Base-by-base conservation (phyloP, 1,140 invertebrate species). In the Thaumetopoea pityocampa region DNA sequence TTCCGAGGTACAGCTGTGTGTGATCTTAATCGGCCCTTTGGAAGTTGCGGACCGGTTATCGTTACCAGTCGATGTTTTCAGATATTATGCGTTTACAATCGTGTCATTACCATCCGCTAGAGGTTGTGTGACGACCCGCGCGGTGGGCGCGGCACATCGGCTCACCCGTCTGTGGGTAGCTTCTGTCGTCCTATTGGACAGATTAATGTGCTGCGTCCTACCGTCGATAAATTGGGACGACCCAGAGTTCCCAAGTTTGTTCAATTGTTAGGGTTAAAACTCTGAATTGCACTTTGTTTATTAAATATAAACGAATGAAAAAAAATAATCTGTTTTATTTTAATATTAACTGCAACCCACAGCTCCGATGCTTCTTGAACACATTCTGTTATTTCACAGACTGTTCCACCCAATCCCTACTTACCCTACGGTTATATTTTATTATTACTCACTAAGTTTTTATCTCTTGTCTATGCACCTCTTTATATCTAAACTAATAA, bases 271-370 rank as follows among this genome's bases (percentile, higher is more conserved):
- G 67, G 77, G 68, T 78, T 84, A 81, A 81, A 63, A 68, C 69
- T 84, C 80, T 84, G 80, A 80, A 83, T 78, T 80, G 80, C 74
- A 84, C 66, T 81, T 83, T 83, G 71, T 79, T 80, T 81, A 83
- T 81, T 81, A 80, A 83, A 84, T 81, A 84, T 84, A 81, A 84
- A 84, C 69, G 69, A 83, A 80, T 76, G 69, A 80, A 78, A 71
- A 35, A 50, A 54, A 30, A 18, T 8, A 19, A 38, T 41, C n/a
- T 59, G 57, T 67, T 69, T 83, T 56, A 73, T 76, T 82, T 66
- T n/a, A n/a, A 3, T 23, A 7, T 8, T 12, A 10, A 15, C 5
- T 3, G n/a, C 7, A 6, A 37, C 29, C 15, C 7, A 15, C 32
- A 5, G 19, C 3, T 28, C 4, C n/a, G n/a, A n/a, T n/a, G n/a